A percentile compares a stretch with the other conserved stretches of the same genome.
phyloP scores from a whole-genome alignment of 2,113 vertebrate genomes.

The Clupea harengus region DNA sequence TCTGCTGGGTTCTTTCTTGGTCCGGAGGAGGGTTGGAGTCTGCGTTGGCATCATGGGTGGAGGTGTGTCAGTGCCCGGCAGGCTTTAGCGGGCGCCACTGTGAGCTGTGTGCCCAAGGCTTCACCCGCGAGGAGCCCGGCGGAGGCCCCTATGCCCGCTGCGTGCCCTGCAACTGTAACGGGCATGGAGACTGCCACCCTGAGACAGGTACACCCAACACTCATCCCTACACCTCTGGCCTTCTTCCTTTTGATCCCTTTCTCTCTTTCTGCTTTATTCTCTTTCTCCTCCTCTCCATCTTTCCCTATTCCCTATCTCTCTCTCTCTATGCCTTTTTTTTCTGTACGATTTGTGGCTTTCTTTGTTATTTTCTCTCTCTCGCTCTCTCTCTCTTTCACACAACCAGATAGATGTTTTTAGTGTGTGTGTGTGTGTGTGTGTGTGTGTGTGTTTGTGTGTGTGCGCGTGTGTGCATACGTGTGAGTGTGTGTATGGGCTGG shows the following conservation, averaged over 20 bases:
- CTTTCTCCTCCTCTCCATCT: no score
- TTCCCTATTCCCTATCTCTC: no score
- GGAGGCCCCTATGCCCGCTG: slow-evolving; percentile 72
- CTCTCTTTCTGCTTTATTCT: background rate
- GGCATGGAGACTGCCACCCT: slow-evolving; percentile 82
- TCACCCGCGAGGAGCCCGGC: slow-evolving; percentile 72
- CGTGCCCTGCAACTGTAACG: slow-evolving; percentile 84
- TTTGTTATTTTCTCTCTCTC: slow-evolving; percentile 40
- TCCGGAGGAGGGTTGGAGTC: slow-evolving; percentile 34
- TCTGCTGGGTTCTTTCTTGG: background rate
- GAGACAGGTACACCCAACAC: no score
- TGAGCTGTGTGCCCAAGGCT: slow-evolving; percentile 78
- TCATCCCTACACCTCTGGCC: no score
- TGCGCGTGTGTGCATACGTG: background rate
- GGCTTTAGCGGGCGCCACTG: slow-evolving; percentile 84
- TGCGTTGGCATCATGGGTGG: slow-evolving; percentile 75
- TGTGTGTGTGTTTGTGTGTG: slow-evolving; percentile 4
- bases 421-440: slow-evolving; percentile 2
- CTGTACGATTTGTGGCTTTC: no score
- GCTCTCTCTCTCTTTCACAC: slow-evolving; percentile 21
- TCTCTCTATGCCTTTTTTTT: no score
- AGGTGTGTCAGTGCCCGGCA: slow-evolving; percentile 78
- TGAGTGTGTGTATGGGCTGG: background rate
- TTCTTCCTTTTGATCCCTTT: slow-evolving; percentile 31
- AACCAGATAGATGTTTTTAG: no score